Evolutionary conservation across 2,888 invertebrate genomes (phyloP).

Genomic region (Stenchaetothrips biformis): DNA sequence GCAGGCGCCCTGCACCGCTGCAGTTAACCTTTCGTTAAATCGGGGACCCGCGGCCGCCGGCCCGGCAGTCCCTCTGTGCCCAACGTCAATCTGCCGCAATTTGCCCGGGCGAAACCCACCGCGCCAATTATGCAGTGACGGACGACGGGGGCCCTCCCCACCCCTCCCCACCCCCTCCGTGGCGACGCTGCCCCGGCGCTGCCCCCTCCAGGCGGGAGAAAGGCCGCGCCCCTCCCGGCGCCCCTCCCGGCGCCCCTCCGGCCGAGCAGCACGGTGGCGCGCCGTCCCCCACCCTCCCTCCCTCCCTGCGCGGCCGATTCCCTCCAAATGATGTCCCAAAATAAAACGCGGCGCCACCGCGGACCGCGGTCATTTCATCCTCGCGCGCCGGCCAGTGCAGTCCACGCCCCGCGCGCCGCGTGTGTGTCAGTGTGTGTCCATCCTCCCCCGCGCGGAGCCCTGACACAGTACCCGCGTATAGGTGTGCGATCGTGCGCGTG

Average conservation of each 20-base stretch:
- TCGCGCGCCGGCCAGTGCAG: not conserved
- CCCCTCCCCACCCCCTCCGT: not conserved
- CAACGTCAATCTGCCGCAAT: not conserved
- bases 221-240: too few species aligned
- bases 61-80: not conserved
- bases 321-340: slow-evolving; percentile 10
- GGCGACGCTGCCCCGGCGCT: not conserved
- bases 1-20: not conserved
- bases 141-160: not conserved
- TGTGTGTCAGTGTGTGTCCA: not conserved
- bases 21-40: not conserved
- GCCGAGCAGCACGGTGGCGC: too few species aligned
- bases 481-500: too few species aligned
- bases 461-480: too few species aligned
- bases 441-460: not conserved
- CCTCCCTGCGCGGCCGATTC: too few species aligned
- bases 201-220: too few species aligned
- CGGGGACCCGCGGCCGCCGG: not conserved
- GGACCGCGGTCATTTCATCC: slow-evolving; percentile 13
- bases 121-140: not conserved
- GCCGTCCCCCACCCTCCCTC: too few species aligned
- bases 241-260: too few species aligned
- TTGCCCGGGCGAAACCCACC: not conserved
- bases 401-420: too few species aligned
- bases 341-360: not conserved